These are phyloP conservation scores for Tryphoninae sp. DNA, from an alignment of 2,888 invertebrate species.

Conservation along the genomic window DNA sequence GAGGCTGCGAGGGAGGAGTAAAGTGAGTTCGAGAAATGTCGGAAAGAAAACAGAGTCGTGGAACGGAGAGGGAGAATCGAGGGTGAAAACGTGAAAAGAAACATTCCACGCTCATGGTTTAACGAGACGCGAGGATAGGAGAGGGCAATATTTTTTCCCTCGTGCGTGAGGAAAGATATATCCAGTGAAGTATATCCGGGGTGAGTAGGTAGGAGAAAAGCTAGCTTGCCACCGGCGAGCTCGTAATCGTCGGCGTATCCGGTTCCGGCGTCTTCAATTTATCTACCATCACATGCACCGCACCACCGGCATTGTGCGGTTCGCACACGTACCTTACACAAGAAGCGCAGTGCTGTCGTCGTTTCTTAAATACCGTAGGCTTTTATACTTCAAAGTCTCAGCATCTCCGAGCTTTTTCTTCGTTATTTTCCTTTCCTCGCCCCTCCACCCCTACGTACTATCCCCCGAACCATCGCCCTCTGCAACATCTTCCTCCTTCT, in stretches of 20 bases:
- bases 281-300: conserved; percentile 56
- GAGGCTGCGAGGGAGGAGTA: neutral
- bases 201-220: conserved; percentile 29
- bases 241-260: conserved; percentile 65
- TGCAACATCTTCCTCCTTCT: conserved; percentile 55
- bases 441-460: neutral
- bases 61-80: neutral
- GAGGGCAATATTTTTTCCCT: conserved; percentile 56
- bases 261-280: conserved; percentile 63
- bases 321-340: conserved; percentile 4
- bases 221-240: conserved; percentile 54
- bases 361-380: conserved; percentile 62
- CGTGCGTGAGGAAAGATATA: conserved; percentile 49
- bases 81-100: conserved; percentile 24
- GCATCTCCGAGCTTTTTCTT: conserved; percentile 54
- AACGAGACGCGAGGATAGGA: conserved; percentile 27
- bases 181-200: conserved; percentile 54
- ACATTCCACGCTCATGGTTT: conserved; percentile 16
- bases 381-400: conserved; percentile 58
- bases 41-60: neutral
- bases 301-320: conserved; percentile 23
- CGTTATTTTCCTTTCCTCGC: conserved; percentile 40
- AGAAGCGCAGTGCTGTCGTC: conserved; percentile 45
- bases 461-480: conserved; percentile 55
- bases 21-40: conserved; percentile 24